phyloP scores from a whole-genome alignment of 2,797 vertebrate genomes.

The Onychomys arenicola region DNA sequence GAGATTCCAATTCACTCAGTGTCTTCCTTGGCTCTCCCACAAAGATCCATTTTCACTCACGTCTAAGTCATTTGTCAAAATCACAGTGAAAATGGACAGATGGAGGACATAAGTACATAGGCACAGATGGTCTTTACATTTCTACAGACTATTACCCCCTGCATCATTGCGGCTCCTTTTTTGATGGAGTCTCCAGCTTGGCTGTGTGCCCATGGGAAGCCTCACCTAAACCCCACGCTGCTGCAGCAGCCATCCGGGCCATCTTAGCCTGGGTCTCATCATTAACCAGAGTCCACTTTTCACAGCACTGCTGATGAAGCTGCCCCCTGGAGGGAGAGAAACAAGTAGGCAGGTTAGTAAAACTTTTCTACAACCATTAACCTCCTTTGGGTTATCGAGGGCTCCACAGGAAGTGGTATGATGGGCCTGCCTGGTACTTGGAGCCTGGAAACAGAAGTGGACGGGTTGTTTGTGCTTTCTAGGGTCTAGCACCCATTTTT shows the following conservation, averaged over 20 bases:
- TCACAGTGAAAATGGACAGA: background rate
- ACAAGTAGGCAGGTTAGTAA: rapidly evolving
- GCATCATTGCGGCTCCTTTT: background rate
- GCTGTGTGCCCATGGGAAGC: background rate
- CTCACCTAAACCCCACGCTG: conserved; percentile 98
- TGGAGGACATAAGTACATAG: rapidly evolving
- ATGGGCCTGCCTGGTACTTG: background rate
- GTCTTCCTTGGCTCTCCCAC: background rate
- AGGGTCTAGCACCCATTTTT: background rate
- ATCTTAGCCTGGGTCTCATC: conserved; percentile 99
- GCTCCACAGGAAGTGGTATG: background rate
- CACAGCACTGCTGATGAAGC: conserved; percentile 98
- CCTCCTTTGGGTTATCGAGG: background rate
- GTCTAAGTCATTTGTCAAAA: background rate
- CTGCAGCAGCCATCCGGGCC: conserved; percentile 99
- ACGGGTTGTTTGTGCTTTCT: background rate
- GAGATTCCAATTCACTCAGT: background rate
- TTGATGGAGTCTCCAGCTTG: background rate
- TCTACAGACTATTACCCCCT: background rate
- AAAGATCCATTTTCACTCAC: background rate
- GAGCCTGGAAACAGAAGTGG: background rate
- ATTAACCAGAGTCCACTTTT: conserved; percentile 98
- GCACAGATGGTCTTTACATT: background rate
- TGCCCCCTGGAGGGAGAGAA: conserved; percentile 92
- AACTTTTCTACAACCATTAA: background rate